Conservation (phyloP, 2,113 vertebrate genomes). For the Amphiprion ocellaris region DNA sequence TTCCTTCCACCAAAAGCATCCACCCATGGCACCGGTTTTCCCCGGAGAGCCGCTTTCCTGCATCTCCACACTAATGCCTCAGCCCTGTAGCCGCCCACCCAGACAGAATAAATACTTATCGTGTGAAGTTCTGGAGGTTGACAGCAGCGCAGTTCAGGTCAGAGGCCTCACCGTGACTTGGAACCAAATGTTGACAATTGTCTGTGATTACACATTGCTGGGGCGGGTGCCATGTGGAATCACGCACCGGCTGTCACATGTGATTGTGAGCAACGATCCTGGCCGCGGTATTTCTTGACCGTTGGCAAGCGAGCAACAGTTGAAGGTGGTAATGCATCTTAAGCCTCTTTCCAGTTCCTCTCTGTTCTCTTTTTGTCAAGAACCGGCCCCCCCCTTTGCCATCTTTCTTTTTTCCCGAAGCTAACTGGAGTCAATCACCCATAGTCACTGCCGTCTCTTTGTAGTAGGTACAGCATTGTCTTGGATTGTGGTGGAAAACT, state of each 20-base stretch:
- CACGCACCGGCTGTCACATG: conserved; percentile 69
- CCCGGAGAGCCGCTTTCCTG: background rate
- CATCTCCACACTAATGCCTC: conserved; percentile 3
- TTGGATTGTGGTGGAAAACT: background rate
- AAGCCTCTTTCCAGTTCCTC: conserved; percentile 22
- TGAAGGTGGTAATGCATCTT: conserved; percentile 37
- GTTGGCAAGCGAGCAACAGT: conserved; percentile 24
- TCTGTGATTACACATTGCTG: conserved; percentile 56
- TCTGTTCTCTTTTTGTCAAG: conserved; percentile 22
- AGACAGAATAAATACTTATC: conserved; percentile 39
- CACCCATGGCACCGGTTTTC: conserved; percentile 1
- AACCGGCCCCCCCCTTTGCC: conserved; percentile 24
- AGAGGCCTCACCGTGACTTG: conserved; percentile 66
- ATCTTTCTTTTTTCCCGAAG: conserved; percentile 13
- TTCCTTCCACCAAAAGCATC: background rate
- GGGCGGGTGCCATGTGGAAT: conserved; percentile 55
- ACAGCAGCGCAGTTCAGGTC: conserved; percentile 58
- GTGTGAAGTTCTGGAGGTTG: conserved; percentile 53
- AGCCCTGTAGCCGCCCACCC: conserved; percentile 15
- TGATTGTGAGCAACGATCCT: conserved; percentile 56
- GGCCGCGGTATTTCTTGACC: conserved; percentile 44
- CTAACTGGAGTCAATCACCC: conserved; percentile 7
- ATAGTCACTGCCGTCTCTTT: conserved; percentile 11
- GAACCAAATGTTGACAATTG: conserved; percentile 71
- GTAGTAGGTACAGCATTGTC: background rate